Evolutionary conservation across 2,888 invertebrate species (phyloP), one percentile per base, ranked within the genome.

Genomic region (Cheilosia grossa): DNA sequence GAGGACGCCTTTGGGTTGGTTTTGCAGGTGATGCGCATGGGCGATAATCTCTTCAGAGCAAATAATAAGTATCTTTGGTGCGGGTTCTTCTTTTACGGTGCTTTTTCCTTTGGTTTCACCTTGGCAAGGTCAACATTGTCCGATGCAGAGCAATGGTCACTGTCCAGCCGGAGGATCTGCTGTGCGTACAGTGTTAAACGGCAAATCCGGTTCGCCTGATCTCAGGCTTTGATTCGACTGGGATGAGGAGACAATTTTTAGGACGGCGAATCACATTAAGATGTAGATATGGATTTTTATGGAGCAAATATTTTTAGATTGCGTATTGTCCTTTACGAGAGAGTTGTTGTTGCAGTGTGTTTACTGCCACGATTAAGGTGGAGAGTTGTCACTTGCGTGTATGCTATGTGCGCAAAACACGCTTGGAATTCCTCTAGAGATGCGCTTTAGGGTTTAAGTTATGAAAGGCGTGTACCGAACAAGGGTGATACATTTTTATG

Each of bases 241-340:
- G 79, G 82, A 82, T 78, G 63, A 56, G 73, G 79, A 78, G 79
- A 78, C 78, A 78, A 54, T 73, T 82, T 78, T 63, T 47, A 53
- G 77, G 67, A 79, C 59, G 73, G 56, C 73, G 79, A 83, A 74
- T 30, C 82, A 64, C 79, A 83, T 83, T 83, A 83, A 83, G 82
- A 83, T 83, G 82, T 79, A 83, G 79, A 83, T 83, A 79, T 69
- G 82, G 72, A 79, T 69, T 83, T 80, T 80, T 83, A 83, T 83
- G 83, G 83, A 80, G 83, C 74, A 83, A 80, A 83, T 83, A 80
- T 74, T 80, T 83, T 75, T 75, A 80, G 83, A 64, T 42, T 74
- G 61, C 40, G 58, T 51, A 66, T 66, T 83, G 82, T 79, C 64
- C 72, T 40, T 78, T 66, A 66, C 3, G 3, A 37, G 37, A 37